Percentiles rank a stretch among this genome's conserved stretches.
phyloP scores from a whole-genome alignment of 2,888 invertebrate genomes.

The Sphaeridia pumilis region DNA sequence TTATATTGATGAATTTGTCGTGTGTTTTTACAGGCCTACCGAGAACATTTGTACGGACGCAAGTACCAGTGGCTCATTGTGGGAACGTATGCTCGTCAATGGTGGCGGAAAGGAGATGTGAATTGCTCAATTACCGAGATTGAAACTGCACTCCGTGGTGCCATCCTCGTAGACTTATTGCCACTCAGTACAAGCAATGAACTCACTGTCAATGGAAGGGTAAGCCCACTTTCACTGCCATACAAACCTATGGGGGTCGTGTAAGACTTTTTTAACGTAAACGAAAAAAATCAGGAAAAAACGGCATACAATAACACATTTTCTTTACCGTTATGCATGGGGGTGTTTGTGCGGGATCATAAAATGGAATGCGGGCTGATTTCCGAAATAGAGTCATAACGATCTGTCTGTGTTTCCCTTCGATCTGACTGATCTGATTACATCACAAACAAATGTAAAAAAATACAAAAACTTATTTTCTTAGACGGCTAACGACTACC shows the following conservation, averaged over 20 bases:
- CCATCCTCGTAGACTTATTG: conserved; percentile 74
- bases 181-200: conserved; percentile 77
- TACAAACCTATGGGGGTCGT: too few species aligned
- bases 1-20: not conserved
- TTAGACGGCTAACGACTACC: conserved; percentile 81
- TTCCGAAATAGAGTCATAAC: not conserved
- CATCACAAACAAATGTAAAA: too few species aligned
- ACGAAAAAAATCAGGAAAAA: too few species aligned
- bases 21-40: conserved; percentile 21
- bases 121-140: conserved; percentile 62
- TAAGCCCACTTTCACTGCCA: too few species aligned
- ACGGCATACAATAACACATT: too few species aligned
- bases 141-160: conserved; percentile 67
- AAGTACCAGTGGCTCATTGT: conserved; percentile 93
- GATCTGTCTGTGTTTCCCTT: not conserved
- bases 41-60: conserved; percentile 58
- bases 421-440: too few species aligned
- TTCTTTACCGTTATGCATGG: too few species aligned
- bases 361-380: not conserved
- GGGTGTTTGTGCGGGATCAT: too few species aligned
- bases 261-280: too few species aligned
- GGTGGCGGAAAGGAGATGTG: conserved; percentile 32
- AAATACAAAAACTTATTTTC: conserved; percentile 34
- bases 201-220: conserved; percentile 78
- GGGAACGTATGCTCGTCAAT: conserved; percentile 60